These are phyloP conservation scores for Bradypodion ventrale DNA, from an alignment of 2,797 vertebrate species.

Conservation along the genomic window DNA sequence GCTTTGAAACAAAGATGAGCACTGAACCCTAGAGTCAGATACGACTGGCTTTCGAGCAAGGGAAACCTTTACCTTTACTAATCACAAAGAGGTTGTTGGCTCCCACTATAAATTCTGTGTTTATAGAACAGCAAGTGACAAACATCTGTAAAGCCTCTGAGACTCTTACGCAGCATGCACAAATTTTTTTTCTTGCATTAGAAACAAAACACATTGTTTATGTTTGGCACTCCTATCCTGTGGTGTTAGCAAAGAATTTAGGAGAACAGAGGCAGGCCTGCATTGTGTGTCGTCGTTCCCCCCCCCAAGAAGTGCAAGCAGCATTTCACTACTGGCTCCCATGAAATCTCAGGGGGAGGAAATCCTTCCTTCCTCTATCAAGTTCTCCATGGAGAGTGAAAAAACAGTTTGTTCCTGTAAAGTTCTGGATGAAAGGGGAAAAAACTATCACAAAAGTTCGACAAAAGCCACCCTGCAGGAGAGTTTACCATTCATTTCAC, in stretches of 20 bases:
- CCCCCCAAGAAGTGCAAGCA: background rate
- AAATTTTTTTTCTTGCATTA: background rate
- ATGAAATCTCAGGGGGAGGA: background rate
- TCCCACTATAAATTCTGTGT: background rate
- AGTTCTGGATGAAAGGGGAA: no score
- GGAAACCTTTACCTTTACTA: no score
- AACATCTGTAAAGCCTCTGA: background rate
- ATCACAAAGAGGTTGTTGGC: accelerated
- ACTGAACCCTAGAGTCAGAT: no score
- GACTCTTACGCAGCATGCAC: background rate
- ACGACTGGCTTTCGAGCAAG: no score
- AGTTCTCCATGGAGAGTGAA: background rate
- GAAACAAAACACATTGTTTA: background rate
- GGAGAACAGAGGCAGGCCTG: background rate
- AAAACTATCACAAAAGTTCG: background rate
- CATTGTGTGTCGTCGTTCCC: background rate
- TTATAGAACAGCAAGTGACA: background rate
- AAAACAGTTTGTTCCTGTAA: no score
- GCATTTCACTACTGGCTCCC: background rate
- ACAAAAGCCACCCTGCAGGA: background rate
- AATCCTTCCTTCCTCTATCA: background rate
- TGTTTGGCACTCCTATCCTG: background rate
- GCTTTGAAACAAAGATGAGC: no score
- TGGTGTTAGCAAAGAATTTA: background rate
- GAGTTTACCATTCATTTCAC: background rate